Evolutionary conservation across 2,797 vertebrate species (phyloP), one percentile per base, ranked within the genome.

Genomic region (Discoglossus pictus): DNA sequence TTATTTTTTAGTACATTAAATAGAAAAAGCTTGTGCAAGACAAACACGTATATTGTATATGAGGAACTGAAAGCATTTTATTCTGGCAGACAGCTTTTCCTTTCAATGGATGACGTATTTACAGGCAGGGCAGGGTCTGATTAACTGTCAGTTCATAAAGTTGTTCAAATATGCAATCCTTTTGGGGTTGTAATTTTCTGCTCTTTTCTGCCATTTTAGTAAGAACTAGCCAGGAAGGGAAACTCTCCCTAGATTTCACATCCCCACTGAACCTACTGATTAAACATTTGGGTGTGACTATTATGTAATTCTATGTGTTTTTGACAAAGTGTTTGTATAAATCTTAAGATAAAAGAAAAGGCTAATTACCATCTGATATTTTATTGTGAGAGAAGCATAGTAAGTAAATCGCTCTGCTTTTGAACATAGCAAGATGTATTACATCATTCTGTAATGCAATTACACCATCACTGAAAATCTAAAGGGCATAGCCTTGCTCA

Each of bases 121-220:
- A 61, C 39, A 62, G 51, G 67, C 67, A 62, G 67, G 67, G 67
- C 59, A 54, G 58, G 59, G 59, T 56, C 59, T 70, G 67, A 70
- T 70, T 70, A 70, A 70, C 67, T 70, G 67, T 70, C 67, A 70
- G 67, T 70, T 70, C 67, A 27, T 70, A 62, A 70, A 70, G 20
- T 61, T 62, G 59, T 42, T 40, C 51, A 70, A 70, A 62, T 70
- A 70, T 70, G 67, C 67, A 70, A 55, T 70, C 51, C 67, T 70
- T 70, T 48, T 48, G 67, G 67, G 59, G 59, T 62, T 48, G 53
- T 70, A 56, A 70, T 62, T 47, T 62, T 70, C 67, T 70, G 51
- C 34, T 46, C 27, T 61, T n/a, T 62, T 62, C 42, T 69, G 58
- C 51, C 59, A 68, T 68, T 68, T 68, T 54, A 61, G 15, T 7